Evolutionary conservation across 2,113 vertebrate genomes (phyloP).

Genomic region (Chaetura pelagica): DNA sequence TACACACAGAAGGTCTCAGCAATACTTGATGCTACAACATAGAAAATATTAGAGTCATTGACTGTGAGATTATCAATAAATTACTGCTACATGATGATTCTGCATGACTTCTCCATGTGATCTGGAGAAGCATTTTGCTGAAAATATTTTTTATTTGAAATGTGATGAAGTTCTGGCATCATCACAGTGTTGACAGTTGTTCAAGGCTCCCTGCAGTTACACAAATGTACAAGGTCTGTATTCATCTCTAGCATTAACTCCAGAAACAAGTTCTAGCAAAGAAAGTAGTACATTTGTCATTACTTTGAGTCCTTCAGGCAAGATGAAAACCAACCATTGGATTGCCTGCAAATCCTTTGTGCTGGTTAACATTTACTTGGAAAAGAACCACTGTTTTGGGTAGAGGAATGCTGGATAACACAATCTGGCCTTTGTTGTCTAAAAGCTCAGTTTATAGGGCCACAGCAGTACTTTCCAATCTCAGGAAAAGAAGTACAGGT

Average conservation of each 20-base stretch:
- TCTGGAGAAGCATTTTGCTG: neutral
- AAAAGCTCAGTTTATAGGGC: neutral
- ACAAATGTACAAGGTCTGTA: neutral
- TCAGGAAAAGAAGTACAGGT: neutral
- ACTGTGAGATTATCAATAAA: neutral
- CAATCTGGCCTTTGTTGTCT: neutral
- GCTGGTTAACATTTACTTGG: neutral
- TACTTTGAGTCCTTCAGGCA: neutral
- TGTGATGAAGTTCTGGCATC: neutral
- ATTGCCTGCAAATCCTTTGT: neutral
- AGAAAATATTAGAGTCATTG: neutral
- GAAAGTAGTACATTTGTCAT: neutral
- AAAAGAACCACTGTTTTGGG: neutral
- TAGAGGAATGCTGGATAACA: neutral
- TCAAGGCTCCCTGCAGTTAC: neutral
- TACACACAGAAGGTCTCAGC: neutral
- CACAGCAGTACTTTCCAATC: neutral
- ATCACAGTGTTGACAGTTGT: neutral
- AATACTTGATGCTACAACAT: neutral
- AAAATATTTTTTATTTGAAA: neutral
- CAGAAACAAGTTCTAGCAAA: neutral
- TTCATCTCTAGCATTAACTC: fast-evolving
- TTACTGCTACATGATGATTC: neutral
- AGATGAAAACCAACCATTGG: neutral
- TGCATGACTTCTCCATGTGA: fast-evolving